phyloP scores from a whole-genome alignment of 2,113 vertebrate species.

The Podilymbus podiceps region DNA sequence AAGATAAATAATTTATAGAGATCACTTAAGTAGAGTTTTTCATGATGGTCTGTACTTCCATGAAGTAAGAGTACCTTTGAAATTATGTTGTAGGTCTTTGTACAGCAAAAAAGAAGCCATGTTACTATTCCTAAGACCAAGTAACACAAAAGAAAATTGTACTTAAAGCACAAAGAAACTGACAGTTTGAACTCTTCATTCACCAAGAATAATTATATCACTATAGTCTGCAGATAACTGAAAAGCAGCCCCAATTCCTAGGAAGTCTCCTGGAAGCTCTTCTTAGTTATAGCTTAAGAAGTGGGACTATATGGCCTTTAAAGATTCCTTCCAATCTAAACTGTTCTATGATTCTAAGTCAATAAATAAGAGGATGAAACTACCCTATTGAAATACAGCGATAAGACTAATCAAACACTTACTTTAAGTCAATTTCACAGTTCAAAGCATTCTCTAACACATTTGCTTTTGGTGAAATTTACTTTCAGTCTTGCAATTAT shows the following conservation, averaged over 20 bases:
- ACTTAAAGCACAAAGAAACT: not conserved
- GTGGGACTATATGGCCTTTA: too few relatives aligned
- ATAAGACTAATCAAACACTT: conserved; percentile 8
- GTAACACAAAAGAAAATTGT: not conserved
- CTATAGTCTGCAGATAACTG: not conserved
- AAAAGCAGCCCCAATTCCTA: not conserved
- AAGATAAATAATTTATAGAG: not conserved
- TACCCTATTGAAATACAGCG: not conserved
- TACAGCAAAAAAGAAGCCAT: not conserved
- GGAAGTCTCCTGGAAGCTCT: not conserved
- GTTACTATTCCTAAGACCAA: not conserved
- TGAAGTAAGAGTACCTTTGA: not conserved
- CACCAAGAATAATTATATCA: not conserved
- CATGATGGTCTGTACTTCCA: not conserved
- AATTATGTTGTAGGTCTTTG: not conserved
- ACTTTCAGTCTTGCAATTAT: not conserved
- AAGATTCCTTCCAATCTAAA: too few relatives aligned
- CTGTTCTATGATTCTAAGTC: too few relatives aligned
- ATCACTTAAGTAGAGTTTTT: not conserved
- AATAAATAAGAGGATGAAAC: not conserved
- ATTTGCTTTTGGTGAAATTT: not conserved
- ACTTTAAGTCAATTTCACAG: not conserved
- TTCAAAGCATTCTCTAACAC: not conserved
- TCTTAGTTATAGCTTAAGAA: not conserved
- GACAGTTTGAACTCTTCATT: not conserved